phyloP scores from a whole-genome alignment of 2,888 invertebrate genomes.

The Globia sparganii region DNA sequence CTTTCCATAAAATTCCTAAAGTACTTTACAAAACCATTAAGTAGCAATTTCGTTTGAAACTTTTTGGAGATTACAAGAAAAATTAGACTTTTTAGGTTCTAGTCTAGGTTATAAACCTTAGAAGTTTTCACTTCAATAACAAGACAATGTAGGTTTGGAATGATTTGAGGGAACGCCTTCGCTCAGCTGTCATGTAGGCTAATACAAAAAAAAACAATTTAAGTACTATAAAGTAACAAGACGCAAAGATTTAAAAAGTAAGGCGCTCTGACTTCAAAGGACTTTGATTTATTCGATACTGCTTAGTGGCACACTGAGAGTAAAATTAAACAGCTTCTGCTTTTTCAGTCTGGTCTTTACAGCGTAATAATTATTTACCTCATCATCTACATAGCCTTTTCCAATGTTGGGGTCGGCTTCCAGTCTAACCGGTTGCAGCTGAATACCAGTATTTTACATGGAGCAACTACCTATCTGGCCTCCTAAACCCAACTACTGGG shows the following conservation, averaged over 20 bases:
- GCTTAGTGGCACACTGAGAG: constrained; percentile 18
- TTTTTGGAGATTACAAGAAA: constrained; percentile 23
- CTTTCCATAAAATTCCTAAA: constrained; percentile 13
- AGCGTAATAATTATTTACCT: too few relatives aligned
- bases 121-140: too few relatives aligned
- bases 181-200: too few relatives aligned
- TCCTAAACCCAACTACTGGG: too few relatives aligned
- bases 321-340: background rate
- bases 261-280: constrained; percentile 16
- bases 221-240: constrained; percentile 16
- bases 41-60: constrained; percentile 7
- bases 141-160: too few relatives aligned
- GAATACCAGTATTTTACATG: too few relatives aligned
- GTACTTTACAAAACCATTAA: constrained; percentile 25
- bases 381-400: too few relatives aligned
- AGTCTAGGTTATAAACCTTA: background rate
- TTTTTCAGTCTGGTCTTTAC: background rate
- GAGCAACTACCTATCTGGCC: too few relatives aligned
- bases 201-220: constrained; percentile 1
- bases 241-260: constrained; percentile 33
- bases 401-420: too few relatives aligned
- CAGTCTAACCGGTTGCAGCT: too few relatives aligned
- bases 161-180: too few relatives aligned
- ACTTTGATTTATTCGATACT: constrained; percentile 40
- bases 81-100: background rate